Base-by-base conservation (phyloP, 2,797 vertebrate genomes). In the Schizothorax lantsangensis region DNA sequence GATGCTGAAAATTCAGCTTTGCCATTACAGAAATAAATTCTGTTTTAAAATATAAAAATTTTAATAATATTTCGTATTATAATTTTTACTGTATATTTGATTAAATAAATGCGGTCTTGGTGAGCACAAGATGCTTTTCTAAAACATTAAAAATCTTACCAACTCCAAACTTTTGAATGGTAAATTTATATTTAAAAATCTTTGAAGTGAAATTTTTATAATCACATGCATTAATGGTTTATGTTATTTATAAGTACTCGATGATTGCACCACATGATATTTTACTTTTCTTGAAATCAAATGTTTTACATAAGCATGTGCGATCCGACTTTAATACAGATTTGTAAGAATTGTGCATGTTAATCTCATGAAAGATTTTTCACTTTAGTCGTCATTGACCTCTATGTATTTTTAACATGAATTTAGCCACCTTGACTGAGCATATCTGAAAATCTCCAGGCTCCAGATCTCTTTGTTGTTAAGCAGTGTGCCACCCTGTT, bases 401-500 rank as follows among this genome's bases (percentile, higher is more conserved):
- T 17, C 78, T 40, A 7, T 79, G 54, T 5, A 80, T 14, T 57
- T 30, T 49, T 5, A 30, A 52, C 15, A 30, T 21, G 12, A 36
- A 36, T 77, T 4, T 77, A 36, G 54, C 7, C 62, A 69, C 21
- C 62, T 81, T 36, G 1, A 68, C 38, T 43, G 21, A 4, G 30
- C 17, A 33, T 68, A 38, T 64, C 2, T 6, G 21, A 64, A 62
- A 62, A 12, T 45, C 36, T 57, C 21, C 72, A 36, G 12, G 21
- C 26, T 59, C 40, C 45, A 73, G 54, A 57, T 57, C 26, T 64
- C 8, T 57, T 52, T 75, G 12, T 73, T 15, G 59, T 78, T 47
- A 69, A 84, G 85, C 73, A 86, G 75, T 74, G 30, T 59, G 54
- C 59, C 52, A 5, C 57, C 64, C 33, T 54, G 26, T 80, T 83